Percentiles rank a stretch among this genome's conserved stretches.
phyloP scores from a whole-genome alignment of 2,113 vertebrate species.

The Pogonocichla stellata region DNA sequence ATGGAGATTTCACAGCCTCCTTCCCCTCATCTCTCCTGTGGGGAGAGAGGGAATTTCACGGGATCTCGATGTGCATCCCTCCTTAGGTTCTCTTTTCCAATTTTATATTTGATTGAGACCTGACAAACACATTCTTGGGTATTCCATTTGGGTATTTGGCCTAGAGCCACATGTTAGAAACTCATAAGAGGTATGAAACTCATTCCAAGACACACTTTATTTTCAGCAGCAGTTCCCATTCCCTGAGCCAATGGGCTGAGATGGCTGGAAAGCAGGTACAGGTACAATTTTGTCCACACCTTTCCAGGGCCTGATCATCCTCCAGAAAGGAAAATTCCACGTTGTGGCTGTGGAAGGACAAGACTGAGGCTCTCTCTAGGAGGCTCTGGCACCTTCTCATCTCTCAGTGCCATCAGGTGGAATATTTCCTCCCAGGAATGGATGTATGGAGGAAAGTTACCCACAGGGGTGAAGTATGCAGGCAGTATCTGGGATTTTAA shows the following conservation, averaged over 20 bases:
- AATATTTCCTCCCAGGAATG: background rate
- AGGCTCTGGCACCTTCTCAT: background rate
- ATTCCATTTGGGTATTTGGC: background rate
- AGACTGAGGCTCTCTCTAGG: background rate
- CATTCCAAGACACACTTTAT: background rate
- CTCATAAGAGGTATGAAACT: background rate
- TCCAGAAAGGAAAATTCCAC: background rate
- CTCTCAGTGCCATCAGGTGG: background rate
- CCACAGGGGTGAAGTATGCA: background rate
- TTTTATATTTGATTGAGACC: background rate
- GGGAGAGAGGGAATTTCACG: background rate
- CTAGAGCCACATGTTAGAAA: background rate
- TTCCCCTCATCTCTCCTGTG: background rate
- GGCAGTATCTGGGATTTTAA: background rate
- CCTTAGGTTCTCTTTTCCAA: background rate
- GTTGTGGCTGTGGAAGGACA: background rate
- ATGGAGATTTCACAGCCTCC: background rate
- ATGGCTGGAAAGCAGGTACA: background rate
- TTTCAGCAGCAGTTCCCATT: background rate
- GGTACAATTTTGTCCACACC: background rate
- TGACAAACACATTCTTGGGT: background rate
- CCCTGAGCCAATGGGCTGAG: too few species aligned
- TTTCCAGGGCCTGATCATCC: background rate
- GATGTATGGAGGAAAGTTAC: background rate
- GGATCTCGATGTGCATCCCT: background rate